phyloP scores from a whole-genome alignment of 2,113 vertebrate genomes.

The Lota lota region DNA sequence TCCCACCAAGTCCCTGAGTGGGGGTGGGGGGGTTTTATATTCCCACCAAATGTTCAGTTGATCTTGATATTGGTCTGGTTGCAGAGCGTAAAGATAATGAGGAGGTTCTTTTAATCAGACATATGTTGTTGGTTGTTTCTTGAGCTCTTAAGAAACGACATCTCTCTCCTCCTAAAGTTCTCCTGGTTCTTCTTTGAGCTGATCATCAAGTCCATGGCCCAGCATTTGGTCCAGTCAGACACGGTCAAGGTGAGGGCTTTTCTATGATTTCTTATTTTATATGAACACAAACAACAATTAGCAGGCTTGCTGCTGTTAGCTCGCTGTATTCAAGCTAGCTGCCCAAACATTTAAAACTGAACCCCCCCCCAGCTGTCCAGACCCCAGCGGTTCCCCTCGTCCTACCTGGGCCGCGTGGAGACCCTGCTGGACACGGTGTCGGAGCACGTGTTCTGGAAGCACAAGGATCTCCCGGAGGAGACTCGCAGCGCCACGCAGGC shows the following conservation, averaged over 20 bases:
- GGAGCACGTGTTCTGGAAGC: constrained; percentile 92
- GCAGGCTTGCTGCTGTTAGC: too few relatives aligned
- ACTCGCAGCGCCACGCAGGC: constrained; percentile 89
- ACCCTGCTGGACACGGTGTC: constrained; percentile 84
- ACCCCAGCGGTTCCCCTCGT: constrained; percentile 85
- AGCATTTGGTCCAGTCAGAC: constrained; percentile 84
- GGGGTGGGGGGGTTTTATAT: too few relatives aligned
- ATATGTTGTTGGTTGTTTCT: neutral
- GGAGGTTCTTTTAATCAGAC: too few relatives aligned
- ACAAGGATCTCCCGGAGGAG: constrained; percentile 85
- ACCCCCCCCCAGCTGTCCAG: constrained; percentile 77
- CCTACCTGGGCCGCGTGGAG: constrained; percentile 86
- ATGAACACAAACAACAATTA: neutral
- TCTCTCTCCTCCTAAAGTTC: constrained; percentile 73
- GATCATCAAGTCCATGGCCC: constrained; percentile 93
- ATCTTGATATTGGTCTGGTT: too few relatives aligned
- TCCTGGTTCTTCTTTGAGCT: constrained; percentile 98
- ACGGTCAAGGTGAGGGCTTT: constrained; percentile 80
- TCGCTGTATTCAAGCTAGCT: too few relatives aligned
- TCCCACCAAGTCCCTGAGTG: too few relatives aligned
- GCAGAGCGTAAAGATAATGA: neutral
- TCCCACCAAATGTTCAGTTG: too few relatives aligned
- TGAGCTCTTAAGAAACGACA: neutral
- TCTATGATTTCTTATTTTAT: too few relatives aligned
- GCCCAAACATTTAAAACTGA: too few relatives aligned